Percentiles rank a stretch among this genome's conserved stretches.
Conservation (phyloP, 2,888 invertebrate genomes). For the Endomychus coccineus region DNA sequence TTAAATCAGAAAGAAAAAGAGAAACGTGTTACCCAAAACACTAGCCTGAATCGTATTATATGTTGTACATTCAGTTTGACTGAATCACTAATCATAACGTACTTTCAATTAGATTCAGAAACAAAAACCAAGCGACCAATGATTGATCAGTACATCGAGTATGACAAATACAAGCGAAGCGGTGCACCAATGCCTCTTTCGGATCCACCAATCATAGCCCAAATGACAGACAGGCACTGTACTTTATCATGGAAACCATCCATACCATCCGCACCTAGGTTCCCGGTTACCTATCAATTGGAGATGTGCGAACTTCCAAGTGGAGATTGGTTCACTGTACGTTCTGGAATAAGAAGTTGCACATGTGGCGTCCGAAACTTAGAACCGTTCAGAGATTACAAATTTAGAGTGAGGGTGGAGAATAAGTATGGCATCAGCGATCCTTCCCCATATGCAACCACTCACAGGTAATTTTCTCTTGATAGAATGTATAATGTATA, state of each 20-base stretch:
- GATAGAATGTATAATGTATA: no score
- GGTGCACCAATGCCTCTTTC: slow-evolving; percentile 82
- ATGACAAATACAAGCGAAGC: slow-evolving; percentile 72
- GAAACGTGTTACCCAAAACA: no score
- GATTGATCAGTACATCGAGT: slow-evolving; percentile 74
- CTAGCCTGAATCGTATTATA: no score
- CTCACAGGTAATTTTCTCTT: slow-evolving; percentile 50
- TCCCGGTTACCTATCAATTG: slow-evolving; percentile 88
- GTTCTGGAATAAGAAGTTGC: slow-evolving; percentile 79
- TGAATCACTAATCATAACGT: no score
- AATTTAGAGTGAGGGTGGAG: slow-evolving; percentile 91
- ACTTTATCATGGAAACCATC: slow-evolving; percentile 93
- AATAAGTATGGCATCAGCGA: slow-evolving; percentile 96
- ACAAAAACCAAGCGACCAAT: slow-evolving; percentile 58
- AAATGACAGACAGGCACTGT: slow-evolving; percentile 83
- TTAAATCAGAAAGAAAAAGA: no score
- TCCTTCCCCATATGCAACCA: slow-evolving; percentile 85
- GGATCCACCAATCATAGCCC: slow-evolving; percentile 85
- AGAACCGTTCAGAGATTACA: slow-evolving; percentile 90
- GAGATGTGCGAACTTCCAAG: slow-evolving; percentile 91
- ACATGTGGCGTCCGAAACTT: slow-evolving; percentile 84
- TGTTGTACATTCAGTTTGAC: no score
- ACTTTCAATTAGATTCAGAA: slow-evolving; percentile 68
- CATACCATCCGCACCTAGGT: slow-evolving; percentile 76
- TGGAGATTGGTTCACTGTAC: slow-evolving; percentile 87